Base-by-base conservation (phyloP, 2,888 invertebrate genomes). In the Sympetrum striolatum region DNA sequence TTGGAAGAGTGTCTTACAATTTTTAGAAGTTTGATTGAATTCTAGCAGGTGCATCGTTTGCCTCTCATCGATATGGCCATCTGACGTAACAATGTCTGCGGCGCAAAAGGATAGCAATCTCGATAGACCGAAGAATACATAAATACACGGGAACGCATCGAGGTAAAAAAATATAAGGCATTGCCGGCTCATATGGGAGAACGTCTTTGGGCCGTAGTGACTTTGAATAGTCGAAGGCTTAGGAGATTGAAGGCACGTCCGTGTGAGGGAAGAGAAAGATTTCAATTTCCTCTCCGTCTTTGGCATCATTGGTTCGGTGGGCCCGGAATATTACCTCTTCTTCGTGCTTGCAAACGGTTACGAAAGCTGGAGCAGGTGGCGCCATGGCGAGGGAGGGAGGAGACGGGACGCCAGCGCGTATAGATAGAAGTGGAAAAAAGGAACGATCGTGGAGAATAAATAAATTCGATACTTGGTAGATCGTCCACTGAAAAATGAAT, bases 401-500 rank as follows among this genome's bases (percentile, higher is more conserved):
- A 44, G 80, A 80, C 15, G 25, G 44, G 10, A 22, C 35, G 8
- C 39, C 15, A 22, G 44, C 25, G 81, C 25, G 81, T 81, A 48
- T 48, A 86, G 22, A 37, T 14, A n/a, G 37, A 82, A 5, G 44
- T 25, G 60, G 6, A 64, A 58, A 31, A 58, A 60, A 37, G 60
- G n/a, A 64, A 37, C 60, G 35, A 60, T 86, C 86, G 86, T 37
- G 44, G 18, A 18, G 86, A 86, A 86, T 86, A 86, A 86, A 86
- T 86, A 86, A 86, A 86, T 86, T 86, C 86, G 86, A 86, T 86
- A 86, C 86, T 86, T 86, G 86, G 86, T 86, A 60, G 53, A 58
- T 82, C 82, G 86, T 64, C 86, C 86, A 86, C 60, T 86, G 86
- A 86, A 86, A 86, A 86, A 86, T 86, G 86, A 86, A 86, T 86